These are phyloP conservation scores for Genyomyrus donnyi DNA, from an alignment of 2,113 vertebrate species.

Conservation along the genomic window DNA sequence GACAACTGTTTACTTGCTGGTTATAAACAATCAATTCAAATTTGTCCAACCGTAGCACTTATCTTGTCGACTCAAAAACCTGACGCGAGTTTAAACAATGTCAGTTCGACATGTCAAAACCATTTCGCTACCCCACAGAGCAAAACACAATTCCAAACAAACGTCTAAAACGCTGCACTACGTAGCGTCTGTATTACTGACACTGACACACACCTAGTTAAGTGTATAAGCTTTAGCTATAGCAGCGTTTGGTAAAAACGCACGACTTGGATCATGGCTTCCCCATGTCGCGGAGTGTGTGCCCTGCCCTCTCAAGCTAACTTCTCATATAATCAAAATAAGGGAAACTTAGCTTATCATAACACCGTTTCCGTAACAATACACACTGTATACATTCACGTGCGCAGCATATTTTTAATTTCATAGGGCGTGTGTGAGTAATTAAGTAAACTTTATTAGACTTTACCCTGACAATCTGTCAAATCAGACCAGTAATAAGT, in stretches of 20 bases:
- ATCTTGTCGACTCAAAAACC: neutral
- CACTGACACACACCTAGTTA: neutral
- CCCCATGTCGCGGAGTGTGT: neutral
- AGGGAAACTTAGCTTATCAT: slow-evolving; percentile 1
- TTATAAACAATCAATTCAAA: neutral
- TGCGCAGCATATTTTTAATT: neutral
- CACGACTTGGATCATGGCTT: slow-evolving; percentile 49
- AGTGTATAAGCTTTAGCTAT: neutral
- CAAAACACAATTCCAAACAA: neutral
- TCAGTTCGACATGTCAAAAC: neutral
- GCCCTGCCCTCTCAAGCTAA: slow-evolving; percentile 16
- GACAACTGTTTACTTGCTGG: neutral
- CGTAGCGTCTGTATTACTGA: neutral
- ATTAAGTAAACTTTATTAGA: slow-evolving; percentile 2
- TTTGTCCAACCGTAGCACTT: neutral
- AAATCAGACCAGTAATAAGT: slow-evolving; percentile 20
- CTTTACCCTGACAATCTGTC: slow-evolving; percentile 7
- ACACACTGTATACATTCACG: neutral
- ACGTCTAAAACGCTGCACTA: neutral
- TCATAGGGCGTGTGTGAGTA: neutral
- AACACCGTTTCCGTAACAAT: neutral
- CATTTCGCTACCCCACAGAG: neutral
- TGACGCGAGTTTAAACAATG: neutral
- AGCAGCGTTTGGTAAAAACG: slow-evolving; percentile 11
- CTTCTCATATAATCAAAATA: slow-evolving; percentile 18